A percentile compares a stretch with the other conserved stretches of the same genome.
These are phyloP conservation scores for Elysia crispata DNA, from an alignment of 2,888 invertebrate species.

Conservation along the genomic window DNA sequence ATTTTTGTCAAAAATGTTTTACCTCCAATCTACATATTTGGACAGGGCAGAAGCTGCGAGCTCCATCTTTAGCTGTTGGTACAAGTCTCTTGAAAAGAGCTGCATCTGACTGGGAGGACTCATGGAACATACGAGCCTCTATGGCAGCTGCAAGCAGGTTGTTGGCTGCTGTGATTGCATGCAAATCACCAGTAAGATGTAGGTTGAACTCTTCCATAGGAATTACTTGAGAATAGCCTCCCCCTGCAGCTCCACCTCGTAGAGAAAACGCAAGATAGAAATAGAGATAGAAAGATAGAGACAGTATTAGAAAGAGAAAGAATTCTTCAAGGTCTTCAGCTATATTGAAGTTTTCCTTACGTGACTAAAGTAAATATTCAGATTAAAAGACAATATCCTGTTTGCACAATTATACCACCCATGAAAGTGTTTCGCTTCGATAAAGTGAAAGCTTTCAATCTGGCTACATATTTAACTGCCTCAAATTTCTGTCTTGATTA, in stretches of 20 bases:
- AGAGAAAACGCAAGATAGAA: background rate
- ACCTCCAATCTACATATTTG: conserved; percentile 85
- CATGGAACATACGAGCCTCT: conserved; percentile 97
- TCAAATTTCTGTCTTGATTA: no score
- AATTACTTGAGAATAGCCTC: conserved; percentile 96
- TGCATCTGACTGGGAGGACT: conserved; percentile 91
- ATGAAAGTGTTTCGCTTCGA: no score
- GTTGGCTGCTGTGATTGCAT: conserved; percentile 98
- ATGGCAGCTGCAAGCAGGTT: conserved; percentile 98
- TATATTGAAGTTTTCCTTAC: no score
- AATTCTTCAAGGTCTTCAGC: no score
- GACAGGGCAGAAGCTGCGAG: conserved; percentile 89
- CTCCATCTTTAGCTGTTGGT: conserved; percentile 89
- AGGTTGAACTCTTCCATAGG: conserved; percentile 99
- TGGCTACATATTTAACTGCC: no score
- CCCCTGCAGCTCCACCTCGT: conserved; percentile 96
- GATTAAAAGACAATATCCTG: no score
- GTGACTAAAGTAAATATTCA: no score
- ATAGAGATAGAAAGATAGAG: no score
- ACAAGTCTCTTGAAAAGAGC: conserved; percentile 92
- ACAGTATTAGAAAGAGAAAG: no score
- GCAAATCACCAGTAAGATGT: conserved; percentile 97
- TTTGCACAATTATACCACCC: no score
- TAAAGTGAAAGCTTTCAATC: no score
- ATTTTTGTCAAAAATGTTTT: no score